Conservation (phyloP, 2,888 invertebrate species). For the Parnassius mnemosyne region DNA sequence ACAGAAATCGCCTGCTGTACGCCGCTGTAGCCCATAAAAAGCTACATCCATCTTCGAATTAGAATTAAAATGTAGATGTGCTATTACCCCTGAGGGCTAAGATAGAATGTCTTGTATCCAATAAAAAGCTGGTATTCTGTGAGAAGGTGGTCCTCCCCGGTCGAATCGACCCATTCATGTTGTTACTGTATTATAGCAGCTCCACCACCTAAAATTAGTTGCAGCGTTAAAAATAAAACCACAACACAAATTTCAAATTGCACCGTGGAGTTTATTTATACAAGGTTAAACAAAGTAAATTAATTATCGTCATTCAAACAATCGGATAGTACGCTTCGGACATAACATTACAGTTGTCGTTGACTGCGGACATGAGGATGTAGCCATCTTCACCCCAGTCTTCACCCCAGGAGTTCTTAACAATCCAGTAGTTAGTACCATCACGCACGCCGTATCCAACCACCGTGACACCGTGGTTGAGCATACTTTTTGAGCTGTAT, state of each 20-base stretch:
- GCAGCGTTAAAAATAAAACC: background rate
- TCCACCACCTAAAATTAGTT: background rate
- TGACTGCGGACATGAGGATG: constrained; percentile 38
- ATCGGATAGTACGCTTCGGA: constrained; percentile 38
- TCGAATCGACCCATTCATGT: no score
- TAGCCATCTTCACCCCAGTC: constrained; percentile 53
- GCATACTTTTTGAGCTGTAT: constrained; percentile 5
- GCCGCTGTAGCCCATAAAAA: no score
- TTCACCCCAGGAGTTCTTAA: constrained; percentile 58
- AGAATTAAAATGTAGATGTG: no score
- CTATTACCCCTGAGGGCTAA: no score
- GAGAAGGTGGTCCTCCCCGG: no score
- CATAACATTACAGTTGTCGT: constrained; percentile 46
- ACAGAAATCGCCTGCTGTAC: no score
- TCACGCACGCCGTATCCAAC: constrained; percentile 50
- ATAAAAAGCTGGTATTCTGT: no score
- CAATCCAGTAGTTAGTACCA: constrained; percentile 49
- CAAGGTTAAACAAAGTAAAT: background rate
- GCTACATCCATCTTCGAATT: no score
- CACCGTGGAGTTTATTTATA: constrained; percentile 28
- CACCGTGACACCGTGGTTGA: constrained; percentile 47
- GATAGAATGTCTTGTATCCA: no score
- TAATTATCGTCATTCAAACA: constrained; percentile 14
- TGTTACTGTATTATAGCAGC: no score
- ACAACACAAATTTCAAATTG: constrained; percentile 13